Conservation (phyloP, 1,140 invertebrate genomes). For the Tenebrio molitor region DNA sequence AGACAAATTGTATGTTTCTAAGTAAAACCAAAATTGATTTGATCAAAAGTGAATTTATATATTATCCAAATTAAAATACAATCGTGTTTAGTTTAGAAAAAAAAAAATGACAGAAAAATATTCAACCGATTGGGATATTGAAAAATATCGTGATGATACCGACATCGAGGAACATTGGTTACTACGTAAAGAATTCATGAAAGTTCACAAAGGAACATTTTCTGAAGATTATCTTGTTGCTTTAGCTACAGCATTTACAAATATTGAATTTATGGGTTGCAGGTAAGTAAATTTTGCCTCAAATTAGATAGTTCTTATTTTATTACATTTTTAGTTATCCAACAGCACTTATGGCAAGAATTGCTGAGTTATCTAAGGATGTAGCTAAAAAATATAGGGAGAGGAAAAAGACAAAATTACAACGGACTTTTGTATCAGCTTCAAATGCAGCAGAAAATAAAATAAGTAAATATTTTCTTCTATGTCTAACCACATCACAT, state of each 20-base stretch:
- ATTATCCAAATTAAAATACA: not conserved
- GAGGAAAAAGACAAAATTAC: conserved; percentile 71
- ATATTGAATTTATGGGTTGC: conserved; percentile 87
- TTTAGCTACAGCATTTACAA: conserved; percentile 85
- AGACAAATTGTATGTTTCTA: too few species aligned
- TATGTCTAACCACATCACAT: too few species aligned
- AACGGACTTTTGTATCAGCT: conserved; percentile 76
- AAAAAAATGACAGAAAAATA: conserved; percentile 58
- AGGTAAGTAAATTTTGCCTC: conserved; percentile 72
- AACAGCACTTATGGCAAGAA: conserved; percentile 73
- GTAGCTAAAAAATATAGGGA: conserved; percentile 72
- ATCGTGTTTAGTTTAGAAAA: conserved; percentile 13
- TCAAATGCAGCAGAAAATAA: conserved; percentile 73
- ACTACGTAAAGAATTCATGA: conserved; percentile 80
- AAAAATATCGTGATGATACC: conserved; percentile 75
- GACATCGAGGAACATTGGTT: conserved; percentile 89
- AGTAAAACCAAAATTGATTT: too few species aligned
- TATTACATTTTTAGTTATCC: conserved; percentile 25
- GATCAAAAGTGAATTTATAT: too few species aligned
- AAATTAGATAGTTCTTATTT: conserved; percentile 5
- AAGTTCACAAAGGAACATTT: conserved; percentile 79
- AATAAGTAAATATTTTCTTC: too few species aligned
- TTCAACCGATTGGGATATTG: conserved; percentile 72
- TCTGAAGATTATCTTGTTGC: conserved; percentile 81
- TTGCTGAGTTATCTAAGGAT: conserved; percentile 80